phyloP scores from a whole-genome alignment of 2,113 vertebrate genomes.

The Corvus moneduloides region DNA sequence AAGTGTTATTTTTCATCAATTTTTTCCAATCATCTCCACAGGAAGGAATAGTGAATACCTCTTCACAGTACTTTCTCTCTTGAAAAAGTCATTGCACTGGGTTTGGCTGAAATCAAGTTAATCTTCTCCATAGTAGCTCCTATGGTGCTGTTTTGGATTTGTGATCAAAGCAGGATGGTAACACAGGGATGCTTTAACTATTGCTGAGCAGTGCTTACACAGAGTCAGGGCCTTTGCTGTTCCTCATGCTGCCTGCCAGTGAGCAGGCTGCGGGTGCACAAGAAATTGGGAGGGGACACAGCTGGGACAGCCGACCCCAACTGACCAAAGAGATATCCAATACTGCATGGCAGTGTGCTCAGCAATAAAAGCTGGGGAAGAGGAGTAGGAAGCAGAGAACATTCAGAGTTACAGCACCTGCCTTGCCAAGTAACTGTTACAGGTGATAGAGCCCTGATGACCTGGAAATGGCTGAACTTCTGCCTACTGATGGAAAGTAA shows the following conservation, averaged over 20 bases:
- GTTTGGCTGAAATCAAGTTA: not conserved
- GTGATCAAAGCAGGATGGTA: not conserved
- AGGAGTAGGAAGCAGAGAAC: not conserved
- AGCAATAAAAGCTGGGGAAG: not conserved
- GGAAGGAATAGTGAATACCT: not conserved
- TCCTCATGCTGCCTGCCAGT: rapidly evolving
- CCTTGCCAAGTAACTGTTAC: not conserved
- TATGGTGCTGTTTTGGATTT: not conserved
- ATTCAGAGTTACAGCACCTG: not conserved
- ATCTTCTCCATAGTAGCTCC: not conserved
- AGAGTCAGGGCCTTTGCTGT: not conserved
- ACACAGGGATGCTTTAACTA: not conserved
- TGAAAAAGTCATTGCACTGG: not conserved
- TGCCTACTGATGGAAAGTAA: not conserved
- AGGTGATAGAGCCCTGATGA: not conserved
- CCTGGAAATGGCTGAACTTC: not conserved
- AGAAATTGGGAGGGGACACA: not conserved
- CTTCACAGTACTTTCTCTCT: not conserved
- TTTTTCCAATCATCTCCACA: not conserved
- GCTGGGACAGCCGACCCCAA: rapidly evolving
- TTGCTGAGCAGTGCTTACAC: not conserved
- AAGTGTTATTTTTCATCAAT: not conserved
- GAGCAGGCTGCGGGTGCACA: not conserved
- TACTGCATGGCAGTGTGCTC: not conserved
- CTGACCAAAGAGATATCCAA: not conserved